Conservation (phyloP, 2,113 vertebrate species). For the Ptychochromis oligacanthus region DNA sequence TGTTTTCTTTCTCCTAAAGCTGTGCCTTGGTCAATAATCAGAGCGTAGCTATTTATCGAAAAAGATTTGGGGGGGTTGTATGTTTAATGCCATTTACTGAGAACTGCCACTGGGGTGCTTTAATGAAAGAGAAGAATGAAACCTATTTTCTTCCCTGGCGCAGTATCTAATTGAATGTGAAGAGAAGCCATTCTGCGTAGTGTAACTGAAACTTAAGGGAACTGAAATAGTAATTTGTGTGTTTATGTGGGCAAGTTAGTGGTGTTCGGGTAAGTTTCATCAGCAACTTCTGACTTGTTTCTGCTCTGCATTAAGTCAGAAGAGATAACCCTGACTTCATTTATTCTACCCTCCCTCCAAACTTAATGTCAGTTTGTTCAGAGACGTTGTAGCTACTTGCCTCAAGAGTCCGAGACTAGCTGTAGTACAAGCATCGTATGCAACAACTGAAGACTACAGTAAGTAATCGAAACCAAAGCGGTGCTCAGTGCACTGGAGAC, state of each 20-base stretch:
- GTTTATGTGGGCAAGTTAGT: slow-evolving; percentile 1
- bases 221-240: slow-evolving; percentile 15
- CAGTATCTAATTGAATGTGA: slow-evolving; percentile 13
- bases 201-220: neutral
- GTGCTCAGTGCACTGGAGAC: neutral
- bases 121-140: neutral
- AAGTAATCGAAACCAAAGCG: slow-evolving; percentile 3
- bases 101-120: slow-evolving; percentile 6
- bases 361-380: slow-evolving; percentile 1
- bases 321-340: slow-evolving; percentile 33
- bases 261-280: slow-evolving; percentile 11
- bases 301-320: slow-evolving; percentile 13
- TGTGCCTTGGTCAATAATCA: slow-evolving; percentile 59
- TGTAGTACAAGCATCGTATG: neutral
- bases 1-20: slow-evolving; percentile 24
- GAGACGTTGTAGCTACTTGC: slow-evolving; percentile 14
- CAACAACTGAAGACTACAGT: neutral
- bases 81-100: slow-evolving; percentile 22
- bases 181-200: neutral
- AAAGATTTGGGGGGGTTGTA: slow-evolving; percentile 12
- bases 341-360: slow-evolving; percentile 1
- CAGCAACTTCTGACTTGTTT: neutral
- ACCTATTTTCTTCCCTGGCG: neutral
- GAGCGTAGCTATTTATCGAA: slow-evolving; percentile 51
- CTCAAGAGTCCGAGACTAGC: slow-evolving; percentile 3